phyloP scores from a whole-genome alignment of 2,888 invertebrate species.

The Gerosis bhagava region DNA sequence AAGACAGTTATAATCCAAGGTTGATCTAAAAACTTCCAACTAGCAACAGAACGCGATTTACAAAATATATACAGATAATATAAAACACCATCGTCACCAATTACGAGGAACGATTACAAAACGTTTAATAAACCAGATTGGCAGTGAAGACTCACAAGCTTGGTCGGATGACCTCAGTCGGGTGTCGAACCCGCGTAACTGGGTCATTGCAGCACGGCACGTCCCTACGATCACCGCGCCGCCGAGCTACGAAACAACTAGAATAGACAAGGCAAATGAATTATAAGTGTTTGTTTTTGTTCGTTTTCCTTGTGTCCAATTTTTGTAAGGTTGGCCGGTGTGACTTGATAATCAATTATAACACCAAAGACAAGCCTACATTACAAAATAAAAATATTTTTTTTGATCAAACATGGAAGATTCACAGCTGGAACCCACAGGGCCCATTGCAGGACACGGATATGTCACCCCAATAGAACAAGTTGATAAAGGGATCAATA shows the following conservation, averaged over 20 bases:
- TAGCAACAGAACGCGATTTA: not conserved
- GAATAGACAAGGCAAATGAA: constrained; percentile 23
- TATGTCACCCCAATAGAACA: no score
- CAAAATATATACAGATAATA: constrained; percentile 13
- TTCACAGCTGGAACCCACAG: no score
- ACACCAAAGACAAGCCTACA: no score
- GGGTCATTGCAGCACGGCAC: constrained; percentile 73
- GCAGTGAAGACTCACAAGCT: constrained; percentile 32
- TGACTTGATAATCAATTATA: no score
- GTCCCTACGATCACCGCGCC: constrained; percentile 42
- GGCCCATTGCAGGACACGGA: no score
- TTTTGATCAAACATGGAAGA: no score
- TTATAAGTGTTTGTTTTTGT: constrained; percentile 13
- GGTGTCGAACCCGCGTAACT: constrained; percentile 72
- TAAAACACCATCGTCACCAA: constrained; percentile 21
- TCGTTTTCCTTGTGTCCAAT: constrained; percentile 23
- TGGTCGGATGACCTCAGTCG: constrained; percentile 58
- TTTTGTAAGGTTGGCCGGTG: constrained; percentile 18
- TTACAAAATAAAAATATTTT: no score
- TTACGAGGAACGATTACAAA: constrained; percentile 27
- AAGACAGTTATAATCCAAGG: constrained; percentile 5
- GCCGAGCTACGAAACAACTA: constrained; percentile 35
- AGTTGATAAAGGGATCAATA: no score
- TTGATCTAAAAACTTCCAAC: constrained; percentile 14
- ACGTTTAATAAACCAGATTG: constrained; percentile 32